These are phyloP conservation scores for Astyanax mexicanus DNA, from an alignment of 2,797 vertebrate species.

Conservation along the genomic window DNA sequence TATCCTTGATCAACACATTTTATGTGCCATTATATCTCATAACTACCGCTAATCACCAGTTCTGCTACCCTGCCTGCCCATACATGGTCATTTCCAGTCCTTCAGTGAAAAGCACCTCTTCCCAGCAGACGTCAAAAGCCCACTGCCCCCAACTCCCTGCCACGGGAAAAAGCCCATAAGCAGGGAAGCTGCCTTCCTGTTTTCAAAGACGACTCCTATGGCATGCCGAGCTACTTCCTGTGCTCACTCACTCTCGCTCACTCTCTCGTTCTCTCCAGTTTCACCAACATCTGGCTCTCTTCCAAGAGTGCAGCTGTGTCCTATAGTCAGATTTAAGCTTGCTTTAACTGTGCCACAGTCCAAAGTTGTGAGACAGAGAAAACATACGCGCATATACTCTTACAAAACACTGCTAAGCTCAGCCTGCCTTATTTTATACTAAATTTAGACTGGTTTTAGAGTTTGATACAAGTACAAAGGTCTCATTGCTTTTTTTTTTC, in stretches of 20 bases:
- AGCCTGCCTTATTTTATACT: not conserved
- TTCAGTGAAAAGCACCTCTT: constrained; percentile 76
- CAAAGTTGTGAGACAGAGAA: constrained; percentile 12
- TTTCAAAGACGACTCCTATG: constrained; percentile 88
- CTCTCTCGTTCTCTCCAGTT: constrained; percentile 67
- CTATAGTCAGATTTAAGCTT: constrained; percentile 49
- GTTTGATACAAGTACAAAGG: no score
- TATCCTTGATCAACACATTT: not conserved
- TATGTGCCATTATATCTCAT: not conserved
- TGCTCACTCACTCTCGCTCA: constrained; percentile 75
- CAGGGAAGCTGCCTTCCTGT: constrained; percentile 93
- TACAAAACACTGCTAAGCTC: not conserved
- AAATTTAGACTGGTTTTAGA: not conserved
- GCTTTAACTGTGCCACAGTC: constrained; percentile 38
- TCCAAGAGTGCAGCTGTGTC: constrained; percentile 75
- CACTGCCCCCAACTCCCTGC: constrained; percentile 78
- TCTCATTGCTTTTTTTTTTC: no score
- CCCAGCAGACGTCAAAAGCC: constrained; percentile 81
- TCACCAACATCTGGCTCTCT: constrained; percentile 83
- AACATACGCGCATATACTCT: not conserved
- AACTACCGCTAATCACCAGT: constrained; percentile 22
- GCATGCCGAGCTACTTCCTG: constrained; percentile 85
- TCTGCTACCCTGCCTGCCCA: constrained; percentile 61
- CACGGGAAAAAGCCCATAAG: constrained; percentile 89
- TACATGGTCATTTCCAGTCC: constrained; percentile 76